Base-by-base conservation (phyloP, 2,113 vertebrate species). In the Caranx ignobilis region DNA sequence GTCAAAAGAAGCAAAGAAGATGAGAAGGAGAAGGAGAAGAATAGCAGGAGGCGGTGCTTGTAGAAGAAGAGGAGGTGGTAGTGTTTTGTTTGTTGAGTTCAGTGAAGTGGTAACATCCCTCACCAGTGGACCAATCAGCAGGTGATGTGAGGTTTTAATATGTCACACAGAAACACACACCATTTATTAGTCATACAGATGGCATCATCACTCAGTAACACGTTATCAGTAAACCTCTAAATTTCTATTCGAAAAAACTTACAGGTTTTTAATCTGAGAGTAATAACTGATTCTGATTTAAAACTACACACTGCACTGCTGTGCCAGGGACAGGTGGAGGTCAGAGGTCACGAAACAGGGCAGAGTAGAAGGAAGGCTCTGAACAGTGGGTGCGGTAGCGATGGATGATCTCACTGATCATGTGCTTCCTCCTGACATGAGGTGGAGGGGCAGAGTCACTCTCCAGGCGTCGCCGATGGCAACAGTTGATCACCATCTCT, bases 401-500 rank as follows among this genome's bases (percentile, higher is more conserved):
- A 37, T 26, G 45, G 68, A 81, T 64, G 56, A 86, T 81, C 59
- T 87, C 81, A 70, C 16, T 85, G 71, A 90, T 87, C 67, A 67
- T 11, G 26, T 81, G 80, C 73, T 86, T 89, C 61, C 88, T 69
- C 35, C 43, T 77, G 12, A 83, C 52, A 2, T 85, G 85, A 6
- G 88, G 75, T 0, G 48, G 77, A 9, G 70, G 83, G 68, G 77
- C 32, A 0, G 83, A 81, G 80, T 90, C 88, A 32, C 67, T 81
- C 12, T 87, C 81, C 59, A 81, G 1, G 15, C 61, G 60, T 41
- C 71, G 73, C 37, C 80, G 57, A 4, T 75, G 66, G 62, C 52
- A 83, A 21, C 80, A 73, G 71, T 87, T 90, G 43, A 85, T 62
- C 16, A 63, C 45, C 10, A 34, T 90, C 54, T 87, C 85, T 43